phyloP scores from a whole-genome alignment of 2,888 invertebrate genomes.

The Electrophaes corylata region DNA sequence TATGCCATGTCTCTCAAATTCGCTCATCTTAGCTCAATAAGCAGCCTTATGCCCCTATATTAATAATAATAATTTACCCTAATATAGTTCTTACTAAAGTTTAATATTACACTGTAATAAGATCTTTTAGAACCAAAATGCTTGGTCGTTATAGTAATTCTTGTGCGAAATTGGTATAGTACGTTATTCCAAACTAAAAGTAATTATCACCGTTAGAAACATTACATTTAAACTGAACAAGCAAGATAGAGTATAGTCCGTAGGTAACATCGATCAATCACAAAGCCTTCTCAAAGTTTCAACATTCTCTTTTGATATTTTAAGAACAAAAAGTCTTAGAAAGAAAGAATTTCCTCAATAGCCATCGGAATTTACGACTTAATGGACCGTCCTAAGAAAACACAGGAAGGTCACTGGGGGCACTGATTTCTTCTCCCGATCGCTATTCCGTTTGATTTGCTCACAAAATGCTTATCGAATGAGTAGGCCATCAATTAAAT shows the following conservation, averaged over 20 bases:
- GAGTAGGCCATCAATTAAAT: not conserved
- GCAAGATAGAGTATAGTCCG: conserved; percentile 1
- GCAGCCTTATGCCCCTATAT: too few species aligned
- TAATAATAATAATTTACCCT: too few species aligned
- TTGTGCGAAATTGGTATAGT: too few species aligned
- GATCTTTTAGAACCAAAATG: too few species aligned
- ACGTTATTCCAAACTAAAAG: not conserved
- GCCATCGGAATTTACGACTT: conserved; percentile 55
- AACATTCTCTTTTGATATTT: conserved; percentile 22
- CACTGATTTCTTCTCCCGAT: conserved; percentile 56
- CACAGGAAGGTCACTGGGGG: conserved; percentile 51
- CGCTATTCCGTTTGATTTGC: conserved; percentile 46
- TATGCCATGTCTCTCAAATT: too few species aligned
- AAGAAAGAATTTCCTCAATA: conserved; percentile 47
- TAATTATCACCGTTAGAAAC: conserved; percentile 13
- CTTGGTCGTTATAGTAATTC: too few species aligned
- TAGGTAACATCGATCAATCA: conserved; percentile 15
- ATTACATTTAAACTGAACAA: conserved; percentile 13
- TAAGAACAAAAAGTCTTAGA: conserved; percentile 28
- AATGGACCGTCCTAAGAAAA: conserved; percentile 68
- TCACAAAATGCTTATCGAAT: conserved; percentile 21
- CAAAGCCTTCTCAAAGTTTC: conserved; percentile 18
- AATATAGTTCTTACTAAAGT: too few species aligned
- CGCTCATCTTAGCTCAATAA: too few species aligned
- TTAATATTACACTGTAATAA: too few species aligned